Evolutionary conservation across 2,113 vertebrate genomes (phyloP).

Genomic region (Galeopterus variegatus): DNA sequence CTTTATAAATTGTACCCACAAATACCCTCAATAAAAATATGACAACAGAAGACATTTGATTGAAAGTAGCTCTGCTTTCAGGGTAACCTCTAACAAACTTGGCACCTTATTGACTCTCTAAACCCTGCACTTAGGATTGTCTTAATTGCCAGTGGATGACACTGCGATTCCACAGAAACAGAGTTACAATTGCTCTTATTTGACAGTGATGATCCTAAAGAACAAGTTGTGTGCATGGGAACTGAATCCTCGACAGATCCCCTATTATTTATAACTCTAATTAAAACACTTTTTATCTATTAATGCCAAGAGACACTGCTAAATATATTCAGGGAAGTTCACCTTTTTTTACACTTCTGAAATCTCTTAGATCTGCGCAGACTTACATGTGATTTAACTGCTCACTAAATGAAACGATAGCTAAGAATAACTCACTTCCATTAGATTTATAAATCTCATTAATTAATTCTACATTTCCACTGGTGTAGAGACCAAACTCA

Average conservation of each 20-base stretch:
- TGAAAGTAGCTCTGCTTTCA: conserved; percentile 74
- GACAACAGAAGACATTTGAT: conserved; percentile 72
- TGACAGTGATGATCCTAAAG: conserved; percentile 78
- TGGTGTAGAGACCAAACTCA: conserved; percentile 87
- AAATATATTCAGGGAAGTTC: conserved; percentile 87
- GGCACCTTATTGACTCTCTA: conserved; percentile 78
- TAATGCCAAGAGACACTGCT: conserved; percentile 86
- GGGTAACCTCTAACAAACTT: conserved; percentile 61
- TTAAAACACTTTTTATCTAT: conserved; percentile 90
- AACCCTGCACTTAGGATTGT: conserved; percentile 42
- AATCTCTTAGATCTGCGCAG: conserved; percentile 87
- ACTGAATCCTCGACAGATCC: conserved; percentile 78
- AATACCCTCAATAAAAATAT: conserved; percentile 67
- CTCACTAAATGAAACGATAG: conserved; percentile 87
- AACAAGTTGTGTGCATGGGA: conserved; percentile 78
- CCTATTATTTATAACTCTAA: conserved; percentile 89
- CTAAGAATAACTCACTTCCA: conserved; percentile 90
- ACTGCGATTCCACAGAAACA: conserved; percentile 55
- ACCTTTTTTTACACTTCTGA: conserved; percentile 82
- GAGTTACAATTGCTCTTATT: conserved; percentile 77
- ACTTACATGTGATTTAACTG: conserved; percentile 86
- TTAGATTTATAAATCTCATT: conserved; percentile 92
- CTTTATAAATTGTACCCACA: conserved; percentile 6
- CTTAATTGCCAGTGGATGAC: conserved; percentile 76
- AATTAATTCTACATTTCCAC: conserved; percentile 92